Conservation (phyloP, 2,797 vertebrate species). For the Molossus molossus region DNA sequence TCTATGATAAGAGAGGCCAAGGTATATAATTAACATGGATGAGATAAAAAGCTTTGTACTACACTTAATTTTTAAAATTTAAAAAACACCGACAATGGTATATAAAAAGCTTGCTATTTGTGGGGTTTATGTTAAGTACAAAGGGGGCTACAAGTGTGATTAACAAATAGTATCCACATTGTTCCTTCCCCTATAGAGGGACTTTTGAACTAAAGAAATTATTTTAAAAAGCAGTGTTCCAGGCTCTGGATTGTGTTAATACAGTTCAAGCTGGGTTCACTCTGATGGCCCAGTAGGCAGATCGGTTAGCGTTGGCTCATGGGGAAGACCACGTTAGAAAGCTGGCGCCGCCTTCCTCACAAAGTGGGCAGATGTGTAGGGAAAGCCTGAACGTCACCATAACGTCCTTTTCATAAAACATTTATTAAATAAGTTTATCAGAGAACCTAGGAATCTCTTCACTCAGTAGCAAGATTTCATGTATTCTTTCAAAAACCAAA, state of each 20-base stretch:
- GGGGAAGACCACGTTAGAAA: neutral
- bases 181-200: neutral
- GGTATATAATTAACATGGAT: neutral
- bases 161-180: neutral
- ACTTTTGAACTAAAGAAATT: neutral
- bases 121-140: neutral
- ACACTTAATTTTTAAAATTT: slow-evolving; percentile 11
- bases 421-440: slow-evolving; percentile 2
- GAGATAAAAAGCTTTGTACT: neutral
- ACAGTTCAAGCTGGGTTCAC: neutral
- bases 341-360: neutral
- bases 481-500: slow-evolving; percentile 38
- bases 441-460: neutral
- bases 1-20: neutral
- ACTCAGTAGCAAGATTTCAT: neutral
- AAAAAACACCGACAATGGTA: neutral
- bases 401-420: slow-evolving; percentile 29
- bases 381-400: neutral
- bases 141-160: neutral
- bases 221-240: neutral
- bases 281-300: neutral
- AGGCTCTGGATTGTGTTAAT: neutral
- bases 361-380: slow-evolving; percentile 6
- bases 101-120: neutral
- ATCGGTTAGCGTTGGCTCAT: neutral